Evolutionary conservation across 2,888 invertebrate genomes (phyloP).

Genomic region (Tetragonula carbonaria): DNA sequence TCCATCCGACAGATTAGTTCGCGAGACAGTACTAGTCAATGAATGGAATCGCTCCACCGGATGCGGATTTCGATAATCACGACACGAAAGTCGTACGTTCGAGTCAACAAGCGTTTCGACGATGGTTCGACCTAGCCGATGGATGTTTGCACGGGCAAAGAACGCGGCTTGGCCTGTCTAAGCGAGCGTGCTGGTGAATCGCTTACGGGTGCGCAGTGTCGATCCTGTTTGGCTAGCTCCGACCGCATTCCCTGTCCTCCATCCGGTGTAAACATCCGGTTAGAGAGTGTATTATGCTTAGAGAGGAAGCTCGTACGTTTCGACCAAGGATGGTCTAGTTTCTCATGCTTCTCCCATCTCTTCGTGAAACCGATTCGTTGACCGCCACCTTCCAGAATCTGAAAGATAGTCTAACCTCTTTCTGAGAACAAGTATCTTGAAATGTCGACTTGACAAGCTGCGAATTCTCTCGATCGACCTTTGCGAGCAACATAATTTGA

Average conservation of each 20-base stretch:
- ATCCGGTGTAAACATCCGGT: slow-evolving; percentile 50
- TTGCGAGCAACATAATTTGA: no score
- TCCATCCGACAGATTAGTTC: slow-evolving; percentile 3
- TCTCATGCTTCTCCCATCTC: background rate
- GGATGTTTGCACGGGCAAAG: slow-evolving; percentile 39
- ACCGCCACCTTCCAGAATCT: no score
- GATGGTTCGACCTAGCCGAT: slow-evolving; percentile 18
- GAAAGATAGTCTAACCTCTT: no score
- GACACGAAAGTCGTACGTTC: slow-evolving; percentile 4
- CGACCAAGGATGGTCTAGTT: slow-evolving; percentile 14
- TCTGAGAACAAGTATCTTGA: no score
- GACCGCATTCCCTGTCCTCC: slow-evolving; percentile 30
- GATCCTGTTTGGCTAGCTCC: slow-evolving; percentile 38
- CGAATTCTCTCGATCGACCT: no score
- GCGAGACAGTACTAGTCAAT: background rate
- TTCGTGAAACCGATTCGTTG: background rate
- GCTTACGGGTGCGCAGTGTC: slow-evolving; percentile 34
- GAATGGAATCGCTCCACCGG: background rate
- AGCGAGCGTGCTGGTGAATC: slow-evolving; percentile 52
- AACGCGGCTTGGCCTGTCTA: slow-evolving; percentile 39
- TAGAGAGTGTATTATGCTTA: slow-evolving; percentile 38
- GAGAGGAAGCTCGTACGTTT: slow-evolving; percentile 29
- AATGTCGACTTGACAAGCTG: no score
- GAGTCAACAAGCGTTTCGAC: slow-evolving; percentile 42
- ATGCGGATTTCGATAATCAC: background rate